phyloP scores from a whole-genome alignment of 2,888 invertebrate species.

The Dolichomitus sp. region DNA sequence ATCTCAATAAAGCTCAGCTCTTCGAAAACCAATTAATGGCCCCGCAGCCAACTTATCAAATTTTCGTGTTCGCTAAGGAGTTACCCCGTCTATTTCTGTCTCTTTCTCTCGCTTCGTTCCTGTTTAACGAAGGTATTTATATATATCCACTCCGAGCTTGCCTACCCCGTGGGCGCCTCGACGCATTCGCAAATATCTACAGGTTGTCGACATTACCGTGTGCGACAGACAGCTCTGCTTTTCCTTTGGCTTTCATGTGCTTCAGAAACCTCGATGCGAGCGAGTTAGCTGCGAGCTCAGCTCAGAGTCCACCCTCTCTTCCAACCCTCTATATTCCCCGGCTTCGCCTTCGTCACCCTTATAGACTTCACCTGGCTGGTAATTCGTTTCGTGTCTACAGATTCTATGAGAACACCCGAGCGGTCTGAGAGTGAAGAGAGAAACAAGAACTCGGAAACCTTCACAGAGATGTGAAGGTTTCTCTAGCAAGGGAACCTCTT shows the following conservation, averaged over 20 bases:
- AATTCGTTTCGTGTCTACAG: slow-evolving; percentile 64
- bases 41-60: slow-evolving; percentile 51
- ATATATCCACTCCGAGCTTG: slow-evolving; percentile 20
- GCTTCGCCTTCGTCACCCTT: slow-evolving; percentile 48
- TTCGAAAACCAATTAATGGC: slow-evolving; percentile 61
- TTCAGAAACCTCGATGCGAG: slow-evolving; percentile 21
- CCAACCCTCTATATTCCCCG: slow-evolving; percentile 38
- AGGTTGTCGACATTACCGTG: slow-evolving; percentile 68
- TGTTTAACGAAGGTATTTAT: slow-evolving; percentile 40
- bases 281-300: slow-evolving; percentile 47
- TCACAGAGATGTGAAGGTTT: background rate
- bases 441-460: slow-evolving; percentile 5
- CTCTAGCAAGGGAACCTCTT: slow-evolving; percentile 44
- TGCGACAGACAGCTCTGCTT: slow-evolving; percentile 42
- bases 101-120: slow-evolving; percentile 21
- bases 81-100: slow-evolving; percentile 1
- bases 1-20: slow-evolving; percentile 52
- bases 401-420: slow-evolving; percentile 51
- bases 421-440: slow-evolving; percentile 3
- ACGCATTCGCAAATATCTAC: slow-evolving; percentile 71
- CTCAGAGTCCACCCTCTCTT: slow-evolving; percentile 25
- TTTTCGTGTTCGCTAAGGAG: slow-evolving; percentile 44
- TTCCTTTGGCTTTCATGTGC: slow-evolving; percentile 47
- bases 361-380: slow-evolving; percentile 62
- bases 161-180: slow-evolving; percentile 43